Conservation (phyloP, 2,113 vertebrate species). For the Chunga burmeisteri region DNA sequence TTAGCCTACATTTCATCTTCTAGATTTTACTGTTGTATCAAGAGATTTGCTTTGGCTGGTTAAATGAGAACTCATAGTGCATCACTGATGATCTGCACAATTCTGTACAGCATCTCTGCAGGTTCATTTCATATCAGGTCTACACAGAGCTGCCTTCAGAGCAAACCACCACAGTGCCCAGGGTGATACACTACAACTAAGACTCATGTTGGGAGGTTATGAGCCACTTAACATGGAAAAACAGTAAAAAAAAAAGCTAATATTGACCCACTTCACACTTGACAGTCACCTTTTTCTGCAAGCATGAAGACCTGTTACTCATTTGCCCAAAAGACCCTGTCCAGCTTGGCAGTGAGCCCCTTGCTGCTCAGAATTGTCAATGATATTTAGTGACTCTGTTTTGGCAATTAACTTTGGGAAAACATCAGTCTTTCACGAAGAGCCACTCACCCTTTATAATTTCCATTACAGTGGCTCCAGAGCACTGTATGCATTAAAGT, state of each 20-base stretch:
- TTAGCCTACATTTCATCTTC: neutral
- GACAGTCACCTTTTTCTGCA: neutral
- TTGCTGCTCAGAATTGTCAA: neutral
- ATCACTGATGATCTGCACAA: neutral
- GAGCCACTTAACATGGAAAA: neutral
- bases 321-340: neutral
- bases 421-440: neutral
- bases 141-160: rapidly evolving
- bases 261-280: neutral
- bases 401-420: neutral
- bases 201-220: neutral
- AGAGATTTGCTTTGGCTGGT: neutral
- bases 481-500: neutral
- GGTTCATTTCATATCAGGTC: neutral
- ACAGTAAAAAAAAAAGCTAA: neutral
- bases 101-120: neutral
- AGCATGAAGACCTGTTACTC: neutral
- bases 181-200: neutral
- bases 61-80: neutral
- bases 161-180: neutral
- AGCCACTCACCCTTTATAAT: neutral
- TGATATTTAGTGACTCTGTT: neutral
- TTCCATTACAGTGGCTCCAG: neutral
- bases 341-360: neutral
- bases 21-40: neutral